Base-by-base conservation (phyloP, 1,140 invertebrate species). In the Schlechtendalia chinensis region DNA sequence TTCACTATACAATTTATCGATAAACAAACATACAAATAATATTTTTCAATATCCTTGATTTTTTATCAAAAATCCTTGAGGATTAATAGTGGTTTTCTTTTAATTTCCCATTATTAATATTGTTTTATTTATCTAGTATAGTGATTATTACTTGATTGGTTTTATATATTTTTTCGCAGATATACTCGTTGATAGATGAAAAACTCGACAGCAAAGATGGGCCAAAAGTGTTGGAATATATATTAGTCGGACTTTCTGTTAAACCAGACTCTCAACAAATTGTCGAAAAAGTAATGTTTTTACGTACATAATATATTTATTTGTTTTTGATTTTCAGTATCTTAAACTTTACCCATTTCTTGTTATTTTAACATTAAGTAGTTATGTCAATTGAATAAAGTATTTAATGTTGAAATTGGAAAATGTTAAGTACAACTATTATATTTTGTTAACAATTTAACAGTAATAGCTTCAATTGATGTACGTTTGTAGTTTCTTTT, bases 171-270 rank as follows among this genome's bases (percentile, higher is more conserved):
- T 75, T 61, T 54, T 79, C 59, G n/a, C 22, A 79, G 74, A 79
- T 79, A 45, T 61, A 79, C 61, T 47, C 74, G 61, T 79, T 79
- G 29, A 79, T 79, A 17, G 58, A 79, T 79, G 74, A 45, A 79
- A 79, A 79, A 47, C 61, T 79, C n/a, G 74, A 61, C 3, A 32
- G 16, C 17, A 29, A 63, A 61, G 74, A 79, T 61, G 74, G 74
- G 8, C 58, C 74, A 8, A 79, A 79, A 79, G 56, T 79, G 0
- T 79, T 79, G 22, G 74, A 79, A 6, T 79, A 61, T 61, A 47
- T 79, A 24, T 63, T 79, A 61, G 58, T 79, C 24, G 74, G 74
- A 19, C 56, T 79, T 45, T 79, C 56, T 39, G 74, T 79, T 1
- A 79, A 45, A 63, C 29, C 74, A 17, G 56, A 63, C 61, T 12